Evolutionary conservation across 2,888 invertebrate genomes (phyloP).

Genomic region (Sarcophaga rosellei): DNA sequence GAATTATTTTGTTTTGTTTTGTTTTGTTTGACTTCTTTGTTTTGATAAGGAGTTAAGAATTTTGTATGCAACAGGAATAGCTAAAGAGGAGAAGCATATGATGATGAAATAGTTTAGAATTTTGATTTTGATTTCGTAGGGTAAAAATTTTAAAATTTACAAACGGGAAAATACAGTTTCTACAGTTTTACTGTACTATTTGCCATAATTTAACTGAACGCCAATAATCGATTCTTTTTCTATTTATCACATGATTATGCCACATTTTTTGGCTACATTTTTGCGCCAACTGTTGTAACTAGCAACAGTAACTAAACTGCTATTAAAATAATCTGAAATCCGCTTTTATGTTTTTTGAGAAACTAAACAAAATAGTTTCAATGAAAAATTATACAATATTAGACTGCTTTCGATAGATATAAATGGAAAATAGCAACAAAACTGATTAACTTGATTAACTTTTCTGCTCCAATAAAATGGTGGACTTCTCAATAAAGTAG

Average conservation of each 20-base stretch:
- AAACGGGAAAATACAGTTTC: constrained; percentile 25
- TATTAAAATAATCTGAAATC: no score
- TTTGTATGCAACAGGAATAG: constrained; percentile 9
- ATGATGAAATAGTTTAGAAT: constrained; percentile 16
- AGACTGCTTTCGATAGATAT: no score
- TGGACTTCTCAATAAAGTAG: no score
- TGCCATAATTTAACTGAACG: constrained; percentile 33
- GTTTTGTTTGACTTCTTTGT: constrained; percentile 56
- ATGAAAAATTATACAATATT: no score
- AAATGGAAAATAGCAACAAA: no score
- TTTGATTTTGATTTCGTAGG: constrained; percentile 41
- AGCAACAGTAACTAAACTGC: no score
- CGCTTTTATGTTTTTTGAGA: no score
- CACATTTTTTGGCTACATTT: constrained; percentile 31
- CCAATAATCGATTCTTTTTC: neutral
- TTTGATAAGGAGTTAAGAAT: constrained; percentile 39
- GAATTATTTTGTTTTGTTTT: constrained; percentile 55
- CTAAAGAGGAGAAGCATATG: neutral
- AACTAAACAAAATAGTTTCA: no score
- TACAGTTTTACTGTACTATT: constrained; percentile 47
- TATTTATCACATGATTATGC: constrained; percentile 48
- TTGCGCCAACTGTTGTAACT: no score
- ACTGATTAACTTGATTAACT: no score
- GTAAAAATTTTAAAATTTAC: constrained; percentile 12
- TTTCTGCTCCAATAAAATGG: no score